These are phyloP conservation scores for Petrocephalus schoutedeni DNA, from an alignment of 2,797 vertebrate species.

Conservation along the genomic window DNA sequence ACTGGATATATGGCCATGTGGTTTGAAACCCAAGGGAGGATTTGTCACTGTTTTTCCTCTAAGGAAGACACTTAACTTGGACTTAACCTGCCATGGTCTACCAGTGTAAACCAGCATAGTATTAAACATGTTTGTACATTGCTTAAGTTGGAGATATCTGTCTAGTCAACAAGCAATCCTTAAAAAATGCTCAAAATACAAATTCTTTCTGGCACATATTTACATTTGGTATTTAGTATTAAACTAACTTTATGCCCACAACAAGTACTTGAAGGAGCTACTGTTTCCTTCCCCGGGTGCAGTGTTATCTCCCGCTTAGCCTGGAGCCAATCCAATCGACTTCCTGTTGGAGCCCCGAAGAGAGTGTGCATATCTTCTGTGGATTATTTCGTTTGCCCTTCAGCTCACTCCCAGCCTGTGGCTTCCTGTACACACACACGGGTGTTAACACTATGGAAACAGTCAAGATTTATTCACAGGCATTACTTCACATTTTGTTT, in stretches of 20 bases:
- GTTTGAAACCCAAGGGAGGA: background rate
- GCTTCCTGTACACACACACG: background rate
- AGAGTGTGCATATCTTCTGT: background rate
- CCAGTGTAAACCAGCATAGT: background rate
- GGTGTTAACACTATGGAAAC: background rate
- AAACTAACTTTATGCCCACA: background rate
- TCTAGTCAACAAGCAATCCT: background rate
- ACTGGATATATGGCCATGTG: background rate
- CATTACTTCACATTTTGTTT: background rate
- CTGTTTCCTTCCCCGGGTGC: background rate
- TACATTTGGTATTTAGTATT: background rate
- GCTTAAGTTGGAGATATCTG: background rate
- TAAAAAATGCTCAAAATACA: background rate
- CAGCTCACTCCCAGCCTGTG: background rate
- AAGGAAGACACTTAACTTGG: background rate
- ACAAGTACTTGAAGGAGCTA: background rate
- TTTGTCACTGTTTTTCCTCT: background rate
- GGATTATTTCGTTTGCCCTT: slow-evolving; percentile 12
- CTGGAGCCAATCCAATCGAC: background rate
- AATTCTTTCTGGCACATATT: background rate
- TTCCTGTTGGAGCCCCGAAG: background rate
- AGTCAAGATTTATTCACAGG: background rate
- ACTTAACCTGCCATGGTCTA: background rate
- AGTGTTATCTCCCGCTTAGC: background rate
- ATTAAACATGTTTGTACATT: background rate